Percentiles rank a stretch among this genome's conserved stretches.
Conservation (phyloP, 2,113 vertebrate species). For the Mobula birostris region DNA sequence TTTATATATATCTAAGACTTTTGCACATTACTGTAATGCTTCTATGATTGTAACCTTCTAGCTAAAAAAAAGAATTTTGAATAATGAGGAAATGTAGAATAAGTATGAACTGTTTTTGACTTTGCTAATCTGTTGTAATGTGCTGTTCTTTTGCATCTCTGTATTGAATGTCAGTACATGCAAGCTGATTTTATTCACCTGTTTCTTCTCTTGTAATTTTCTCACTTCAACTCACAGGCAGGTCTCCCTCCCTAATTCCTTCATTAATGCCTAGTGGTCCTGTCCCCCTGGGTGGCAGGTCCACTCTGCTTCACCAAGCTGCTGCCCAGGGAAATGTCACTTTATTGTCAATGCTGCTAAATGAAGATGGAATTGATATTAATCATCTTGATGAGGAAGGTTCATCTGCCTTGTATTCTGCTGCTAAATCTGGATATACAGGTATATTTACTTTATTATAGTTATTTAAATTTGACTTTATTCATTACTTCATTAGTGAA, state of each 20-base stretch:
- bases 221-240: constrained; percentile 84
- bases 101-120: neutral
- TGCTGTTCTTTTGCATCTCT: constrained; percentile 20
- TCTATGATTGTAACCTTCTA: too few relatives aligned
- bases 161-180: neutral
- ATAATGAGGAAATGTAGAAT: neutral
- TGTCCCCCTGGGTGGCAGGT: constrained; percentile 97
- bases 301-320: constrained; percentile 97
- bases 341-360: constrained; percentile 99
- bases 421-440: constrained; percentile 93
- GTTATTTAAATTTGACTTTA: too few relatives aligned
- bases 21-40: neutral
- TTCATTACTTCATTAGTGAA: too few relatives aligned
- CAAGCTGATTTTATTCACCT: constrained; percentile 27
- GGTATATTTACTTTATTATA: constrained; percentile 54
- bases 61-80: neutral
- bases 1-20: too few relatives aligned
- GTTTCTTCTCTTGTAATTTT: constrained; percentile 55
- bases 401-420: constrained; percentile 97
- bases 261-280: constrained; percentile 85
- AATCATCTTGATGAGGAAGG: constrained; percentile 75
- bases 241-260: constrained; percentile 96
- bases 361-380: constrained; percentile 84
- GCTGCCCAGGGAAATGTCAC: constrained; percentile 99
- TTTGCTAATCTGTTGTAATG: neutral